Base-by-base conservation (phyloP, 2,888 invertebrate genomes). In the Lamellibrachia satsuma region DNA sequence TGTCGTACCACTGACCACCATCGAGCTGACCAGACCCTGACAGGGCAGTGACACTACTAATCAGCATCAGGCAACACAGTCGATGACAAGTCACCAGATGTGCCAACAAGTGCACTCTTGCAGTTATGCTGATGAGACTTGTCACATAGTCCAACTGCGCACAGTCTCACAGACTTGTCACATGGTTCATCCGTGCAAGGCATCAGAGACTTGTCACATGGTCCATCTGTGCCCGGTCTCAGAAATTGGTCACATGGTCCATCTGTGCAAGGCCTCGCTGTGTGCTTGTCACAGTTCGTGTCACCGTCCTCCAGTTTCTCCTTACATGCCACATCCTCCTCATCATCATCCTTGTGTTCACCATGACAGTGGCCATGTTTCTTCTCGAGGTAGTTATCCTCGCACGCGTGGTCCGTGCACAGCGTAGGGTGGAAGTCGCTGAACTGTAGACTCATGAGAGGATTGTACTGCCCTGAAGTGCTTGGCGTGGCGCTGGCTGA, bases 341-440 rank as follows among this genome's bases (percentile, higher is more conserved):
- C 75, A 22, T 75, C 75, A 75, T 22, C 22, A 75, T 75, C 75
- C 75, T 8, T 57, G 57, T 2, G 8, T 4, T 60, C 15, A 60
- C 60, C 60, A 11, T 60, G 60, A 60, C 60, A 60, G 11, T 91
- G 51, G 6, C 91, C 91, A 4, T 91, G 91, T 91, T 39, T 7
- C 39, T 91, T 57, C 9, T 57, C 52, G 9, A 91, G 91, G 51
- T 91, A 91, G 55, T 91, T 91, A 91, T 51, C 57, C 91, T 91
- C 91, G 91, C 91, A 91, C 9, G 91, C 91, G n/a, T 91, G 91
- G 51, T 91, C 91, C 6, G 55, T 91, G 55, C 91, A 91, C 57
- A 91, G 55, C 11, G 91, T 91, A 15, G 91, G 52, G 91, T 91
- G 91, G 52, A 91, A 39, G 52, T 91, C 91, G 9, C 52, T 52